Evolutionary conservation across 2,888 invertebrate genomes (phyloP), one percentile per base, ranked within the genome.

Genomic region (Siphlonurus alternatus): DNA sequence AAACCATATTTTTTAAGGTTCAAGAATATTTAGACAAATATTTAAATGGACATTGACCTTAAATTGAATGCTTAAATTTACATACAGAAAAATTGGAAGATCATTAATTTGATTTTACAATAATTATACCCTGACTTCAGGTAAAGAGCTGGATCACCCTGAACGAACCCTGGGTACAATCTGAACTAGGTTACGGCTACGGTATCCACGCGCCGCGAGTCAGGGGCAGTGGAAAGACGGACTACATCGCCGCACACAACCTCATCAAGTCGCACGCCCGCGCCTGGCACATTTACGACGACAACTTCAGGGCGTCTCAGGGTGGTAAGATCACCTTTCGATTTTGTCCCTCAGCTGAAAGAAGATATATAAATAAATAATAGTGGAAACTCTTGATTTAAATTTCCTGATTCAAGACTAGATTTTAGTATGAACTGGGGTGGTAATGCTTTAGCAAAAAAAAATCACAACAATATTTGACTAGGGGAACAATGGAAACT

Each of bases 101-200:
- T 61, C 25, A n/a, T 2, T 25, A n/a, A 20, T 22, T 18, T 10
- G 19, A 1, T 15, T 53, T 15, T 64, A 38, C 5, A 38, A 38
- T 38, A 10, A 38, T 38, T 38, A 10, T 10, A 38, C 64, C 65
- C 2, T 15, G 5, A 38, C 64, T 66, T 5, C 61, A 72, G 71
- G 77, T 83, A 61, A 82, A 84, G 71, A 77, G 78, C 53, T 89
- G 89, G 89, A 81, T 87, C 15, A 89, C 89, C 0, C 81, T 89
- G 68, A 89, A 89, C 72, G 89, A 89, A 71, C 88, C 89, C 1
- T 80, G 78, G 76, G 77, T 80, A 69, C 78, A 80, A 59, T 81
- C 81, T 69, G 72, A 78, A 66, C 76, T 76, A 67, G 80, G 80
- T 1, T 84, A 83, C 68, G 81, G 81, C 1, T 77, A 63, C 77